Evolutionary conservation across 2,113 vertebrate species (phyloP).

Genomic region (Tupaia tana): DNA sequence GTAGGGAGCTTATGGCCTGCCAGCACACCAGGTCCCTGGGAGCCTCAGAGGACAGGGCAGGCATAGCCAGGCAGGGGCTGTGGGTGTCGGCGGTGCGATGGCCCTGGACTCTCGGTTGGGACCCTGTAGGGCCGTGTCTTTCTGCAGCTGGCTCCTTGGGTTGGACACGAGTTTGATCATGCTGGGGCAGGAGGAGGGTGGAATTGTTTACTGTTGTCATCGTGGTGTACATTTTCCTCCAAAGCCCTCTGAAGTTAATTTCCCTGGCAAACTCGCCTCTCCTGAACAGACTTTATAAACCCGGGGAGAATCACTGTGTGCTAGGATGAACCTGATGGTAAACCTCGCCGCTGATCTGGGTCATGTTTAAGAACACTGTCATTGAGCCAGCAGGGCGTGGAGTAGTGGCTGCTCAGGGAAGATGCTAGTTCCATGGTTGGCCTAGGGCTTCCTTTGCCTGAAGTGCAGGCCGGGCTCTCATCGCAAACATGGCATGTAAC

Average conservation of each 20-base stretch:
- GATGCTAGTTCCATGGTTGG: too few relatives aligned
- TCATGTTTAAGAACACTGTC: background rate
- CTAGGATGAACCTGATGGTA: background rate
- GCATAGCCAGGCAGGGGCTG: fast-evolving
- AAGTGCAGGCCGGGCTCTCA: fast-evolving
- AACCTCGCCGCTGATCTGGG: background rate
- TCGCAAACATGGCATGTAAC: fast-evolving
- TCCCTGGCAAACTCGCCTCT: constrained; percentile 1
- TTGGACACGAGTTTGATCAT: fast-evolving
- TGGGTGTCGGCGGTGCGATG: background rate
- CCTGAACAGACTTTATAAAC: background rate
- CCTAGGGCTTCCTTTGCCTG: background rate
- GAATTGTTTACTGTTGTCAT: fast-evolving
- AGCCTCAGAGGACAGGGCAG: fast-evolving
- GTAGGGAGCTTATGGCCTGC: background rate
- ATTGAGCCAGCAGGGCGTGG: fast-evolving
- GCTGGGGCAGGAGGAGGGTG: fast-evolving
- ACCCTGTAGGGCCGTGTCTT: fast-evolving
- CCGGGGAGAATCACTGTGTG: background rate
- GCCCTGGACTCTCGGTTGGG: background rate
- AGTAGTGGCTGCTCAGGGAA: fast-evolving
- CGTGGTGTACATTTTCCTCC: background rate
- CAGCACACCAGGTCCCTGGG: fast-evolving
- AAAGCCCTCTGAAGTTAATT: background rate
- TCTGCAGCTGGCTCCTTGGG: fast-evolving